These are phyloP conservation scores for Papilio polytes DNA, from an alignment of 1,140 invertebrate genomes.

Conservation along the genomic window DNA sequence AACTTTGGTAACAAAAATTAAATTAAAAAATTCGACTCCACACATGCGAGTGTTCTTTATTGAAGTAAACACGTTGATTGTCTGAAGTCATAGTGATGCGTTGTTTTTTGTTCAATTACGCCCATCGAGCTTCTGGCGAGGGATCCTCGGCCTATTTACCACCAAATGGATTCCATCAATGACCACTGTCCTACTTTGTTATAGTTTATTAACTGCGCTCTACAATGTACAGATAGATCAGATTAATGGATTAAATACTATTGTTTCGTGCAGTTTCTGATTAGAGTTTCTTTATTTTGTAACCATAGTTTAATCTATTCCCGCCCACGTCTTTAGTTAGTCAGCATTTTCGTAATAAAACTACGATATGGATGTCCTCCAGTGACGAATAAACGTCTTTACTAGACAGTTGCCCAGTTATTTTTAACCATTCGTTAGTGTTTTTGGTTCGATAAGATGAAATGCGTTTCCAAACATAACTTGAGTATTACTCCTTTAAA, in stretches of 20 bases:
- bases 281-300: neutral
- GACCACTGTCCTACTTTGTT: conserved; percentile 23
- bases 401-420: too few relatives aligned
- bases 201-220: conserved; percentile 20
- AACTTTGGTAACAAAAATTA: neutral
- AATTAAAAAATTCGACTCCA: conserved; percentile 31
- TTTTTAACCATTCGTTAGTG: too few relatives aligned
- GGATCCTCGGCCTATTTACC: conserved; percentile 31
- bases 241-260: conserved; percentile 11
- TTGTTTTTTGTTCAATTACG: conserved; percentile 47
- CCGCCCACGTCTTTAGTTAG: neutral
- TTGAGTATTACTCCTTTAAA: too few relatives aligned
- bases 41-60: conserved; percentile 34
- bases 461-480: too few relatives aligned
- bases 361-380: too few relatives aligned
- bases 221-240: neutral
- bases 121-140: conserved; percentile 45
- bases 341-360: too few relatives aligned
- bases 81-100: conserved; percentile 47
- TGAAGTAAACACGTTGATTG: conserved; percentile 47
- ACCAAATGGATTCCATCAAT: conserved; percentile 25
- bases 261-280: neutral
- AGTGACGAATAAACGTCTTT: neutral
- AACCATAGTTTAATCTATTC: neutral
- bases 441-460: too few relatives aligned